Percentiles rank a stretch among this genome's conserved stretches.
Evolutionary conservation across 2,113 vertebrate species (phyloP).

Genomic region (Saguinus midas): DNA sequence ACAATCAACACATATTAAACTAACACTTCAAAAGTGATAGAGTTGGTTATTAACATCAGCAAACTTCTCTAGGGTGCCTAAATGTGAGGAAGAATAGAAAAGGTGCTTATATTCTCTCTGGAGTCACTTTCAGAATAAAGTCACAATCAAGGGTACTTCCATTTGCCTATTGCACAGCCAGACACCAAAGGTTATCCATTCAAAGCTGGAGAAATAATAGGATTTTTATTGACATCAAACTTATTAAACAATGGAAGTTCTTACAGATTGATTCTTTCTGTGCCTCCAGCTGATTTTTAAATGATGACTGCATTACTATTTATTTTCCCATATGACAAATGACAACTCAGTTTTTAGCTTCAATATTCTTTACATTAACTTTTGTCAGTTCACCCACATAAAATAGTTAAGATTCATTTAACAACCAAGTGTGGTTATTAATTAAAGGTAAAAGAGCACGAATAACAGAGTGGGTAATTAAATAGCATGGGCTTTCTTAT

Average conservation of each 20-base stretch:
- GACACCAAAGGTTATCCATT: neutral
- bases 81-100: neutral
- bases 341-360: neutral
- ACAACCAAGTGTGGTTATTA: neutral
- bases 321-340: constrained; percentile 24
- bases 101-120: neutral
- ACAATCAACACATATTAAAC: neutral
- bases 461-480: neutral
- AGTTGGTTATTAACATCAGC: neutral
- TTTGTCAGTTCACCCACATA: neutral
- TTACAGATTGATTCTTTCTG: neutral
- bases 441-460: neutral
- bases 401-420: neutral
- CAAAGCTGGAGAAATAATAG: neutral
- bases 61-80: neutral
- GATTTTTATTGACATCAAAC: neutral
- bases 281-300: neutral
- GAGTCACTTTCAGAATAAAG: neutral
- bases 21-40: neutral
- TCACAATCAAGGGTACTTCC: neutral
- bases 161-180: neutral
- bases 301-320: neutral
- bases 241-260: neutral
- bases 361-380: constrained; percentile 27
- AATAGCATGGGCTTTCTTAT: neutral